Conservation (phyloP, 2,113 vertebrate species). For the Symphodus melops region DNA sequence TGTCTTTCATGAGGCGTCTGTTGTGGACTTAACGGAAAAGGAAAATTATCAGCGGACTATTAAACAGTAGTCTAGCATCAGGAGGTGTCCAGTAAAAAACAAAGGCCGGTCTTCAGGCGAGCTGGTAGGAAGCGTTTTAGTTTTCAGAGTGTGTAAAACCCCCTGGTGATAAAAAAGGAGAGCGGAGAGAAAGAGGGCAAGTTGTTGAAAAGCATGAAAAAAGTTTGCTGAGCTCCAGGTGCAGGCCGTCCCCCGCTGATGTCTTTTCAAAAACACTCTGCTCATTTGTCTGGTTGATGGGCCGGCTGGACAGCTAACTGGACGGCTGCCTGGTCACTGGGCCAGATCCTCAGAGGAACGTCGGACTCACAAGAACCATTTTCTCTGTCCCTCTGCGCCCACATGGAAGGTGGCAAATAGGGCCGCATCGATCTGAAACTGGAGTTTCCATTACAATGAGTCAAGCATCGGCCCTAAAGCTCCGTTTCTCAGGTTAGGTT, state of each 20-base stretch:
- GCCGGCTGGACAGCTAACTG: constrained; percentile 63
- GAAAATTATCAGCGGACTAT: constrained; percentile 65
- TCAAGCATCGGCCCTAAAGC: no score
- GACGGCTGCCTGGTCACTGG: constrained; percentile 63
- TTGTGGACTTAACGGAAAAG: constrained; percentile 47
- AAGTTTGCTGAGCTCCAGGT: constrained; percentile 76
- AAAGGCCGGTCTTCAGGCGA: constrained; percentile 55
- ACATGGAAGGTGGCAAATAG: constrained; percentile 20
- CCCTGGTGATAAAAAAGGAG: constrained; percentile 53
- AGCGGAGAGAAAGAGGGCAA: constrained; percentile 48
- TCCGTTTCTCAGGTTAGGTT: no score
- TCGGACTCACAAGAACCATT: constrained; percentile 21
- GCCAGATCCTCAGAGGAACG: constrained; percentile 66
- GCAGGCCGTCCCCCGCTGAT: constrained; percentile 65
- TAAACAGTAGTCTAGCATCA: constrained; percentile 61
- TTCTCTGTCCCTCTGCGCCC: constrained; percentile 1
- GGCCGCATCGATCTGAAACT: neutral
- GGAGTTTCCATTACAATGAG: neutral
- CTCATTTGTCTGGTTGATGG: constrained; percentile 77
- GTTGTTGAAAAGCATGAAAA: constrained; percentile 67
- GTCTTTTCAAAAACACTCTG: constrained; percentile 71
- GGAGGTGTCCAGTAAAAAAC: constrained; percentile 51
- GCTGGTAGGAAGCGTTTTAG: constrained; percentile 72
- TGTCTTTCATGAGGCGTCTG: constrained; percentile 4
- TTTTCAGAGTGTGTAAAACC: constrained; percentile 64